Evolutionary conservation across 2,888 invertebrate genomes (phyloP).

Genomic region (Lottia gigantea): DNA sequence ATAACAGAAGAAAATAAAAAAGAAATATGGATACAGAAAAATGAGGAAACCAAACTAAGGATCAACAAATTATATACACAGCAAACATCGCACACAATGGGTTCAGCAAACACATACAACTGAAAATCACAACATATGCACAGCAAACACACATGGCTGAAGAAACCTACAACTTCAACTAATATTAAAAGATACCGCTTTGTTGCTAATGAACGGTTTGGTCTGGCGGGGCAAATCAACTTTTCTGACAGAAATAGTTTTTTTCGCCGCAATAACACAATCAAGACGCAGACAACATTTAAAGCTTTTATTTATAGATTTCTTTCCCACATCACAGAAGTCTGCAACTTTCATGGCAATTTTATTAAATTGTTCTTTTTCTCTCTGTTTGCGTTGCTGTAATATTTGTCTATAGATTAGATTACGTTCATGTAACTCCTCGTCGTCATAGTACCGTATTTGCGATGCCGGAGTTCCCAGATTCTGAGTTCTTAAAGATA

Average conservation of each 20-base stretch:
- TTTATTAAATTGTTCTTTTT: constrained; percentile 20
- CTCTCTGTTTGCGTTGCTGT: constrained; percentile 18
- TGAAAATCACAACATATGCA: no score
- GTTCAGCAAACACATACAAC: no score
- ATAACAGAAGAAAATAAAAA: no score
- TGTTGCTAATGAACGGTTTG: no score
- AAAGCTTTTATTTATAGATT: not conserved
- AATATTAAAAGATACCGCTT: no score
- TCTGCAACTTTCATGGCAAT: constrained; percentile 19
- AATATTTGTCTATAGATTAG: constrained; percentile 27
- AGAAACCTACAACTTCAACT: no score
- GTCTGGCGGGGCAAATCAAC: no score
- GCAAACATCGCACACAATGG: no score
- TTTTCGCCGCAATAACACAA: constrained; percentile 2
- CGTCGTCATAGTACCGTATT: constrained; percentile 30
- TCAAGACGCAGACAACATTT: not conserved
- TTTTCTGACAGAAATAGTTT: not conserved
- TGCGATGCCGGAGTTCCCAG: constrained; percentile 13
- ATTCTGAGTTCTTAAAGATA: not conserved
- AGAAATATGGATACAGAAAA: no score
- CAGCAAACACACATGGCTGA: no score
- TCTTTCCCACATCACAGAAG: constrained; percentile 24
- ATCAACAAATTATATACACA: no score
- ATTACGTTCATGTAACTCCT: constrained; percentile 29
- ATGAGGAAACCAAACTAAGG: no score